A percentile compares a stretch with the other conserved stretches of the same genome.
These are phyloP conservation scores for Odocoileus virginianus DNA, from an alignment of 2,113 vertebrate species.

Conservation along the genomic window DNA sequence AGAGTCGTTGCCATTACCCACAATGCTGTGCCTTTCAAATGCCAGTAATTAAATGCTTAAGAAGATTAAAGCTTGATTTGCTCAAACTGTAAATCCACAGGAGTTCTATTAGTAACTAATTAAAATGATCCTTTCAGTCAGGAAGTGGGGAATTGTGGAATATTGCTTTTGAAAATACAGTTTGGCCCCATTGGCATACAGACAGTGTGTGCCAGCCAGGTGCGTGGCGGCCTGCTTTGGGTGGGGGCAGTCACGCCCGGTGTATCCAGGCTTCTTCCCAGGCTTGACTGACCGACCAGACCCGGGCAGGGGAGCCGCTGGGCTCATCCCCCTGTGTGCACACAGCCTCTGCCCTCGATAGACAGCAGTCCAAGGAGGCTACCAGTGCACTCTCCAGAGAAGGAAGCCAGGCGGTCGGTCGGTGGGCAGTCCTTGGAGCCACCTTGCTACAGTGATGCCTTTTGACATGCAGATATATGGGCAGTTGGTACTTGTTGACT, in stretches of 20 bases:
- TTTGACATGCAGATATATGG: background rate
- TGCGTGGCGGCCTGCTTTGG: background rate
- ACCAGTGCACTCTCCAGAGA: background rate
- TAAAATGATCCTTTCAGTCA: slow-evolving; percentile 34
- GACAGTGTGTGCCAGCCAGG: background rate
- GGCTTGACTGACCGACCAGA: background rate
- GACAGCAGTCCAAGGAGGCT: background rate
- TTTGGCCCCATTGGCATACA: background rate
- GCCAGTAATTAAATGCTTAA: slow-evolving; percentile 50
- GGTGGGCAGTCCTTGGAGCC: background rate
- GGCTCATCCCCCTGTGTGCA: background rate
- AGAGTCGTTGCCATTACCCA: slow-evolving; percentile 29
- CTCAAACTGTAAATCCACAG: slow-evolving; percentile 39
- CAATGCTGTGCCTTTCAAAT: slow-evolving; percentile 49
- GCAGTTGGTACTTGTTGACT: background rate
- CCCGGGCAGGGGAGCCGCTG: fast-evolving
- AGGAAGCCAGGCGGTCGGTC: background rate
- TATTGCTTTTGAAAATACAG: slow-evolving; percentile 2
- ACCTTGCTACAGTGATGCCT: background rate
- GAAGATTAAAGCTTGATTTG: slow-evolving; percentile 53
- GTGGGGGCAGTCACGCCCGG: background rate
- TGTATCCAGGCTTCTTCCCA: background rate
- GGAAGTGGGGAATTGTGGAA: slow-evolving; percentile 10
- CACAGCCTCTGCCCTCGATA: background rate
- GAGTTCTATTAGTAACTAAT: slow-evolving; percentile 65